Base-by-base conservation (phyloP, 2,113 vertebrate genomes). In the Recurvirostra avosetta region DNA sequence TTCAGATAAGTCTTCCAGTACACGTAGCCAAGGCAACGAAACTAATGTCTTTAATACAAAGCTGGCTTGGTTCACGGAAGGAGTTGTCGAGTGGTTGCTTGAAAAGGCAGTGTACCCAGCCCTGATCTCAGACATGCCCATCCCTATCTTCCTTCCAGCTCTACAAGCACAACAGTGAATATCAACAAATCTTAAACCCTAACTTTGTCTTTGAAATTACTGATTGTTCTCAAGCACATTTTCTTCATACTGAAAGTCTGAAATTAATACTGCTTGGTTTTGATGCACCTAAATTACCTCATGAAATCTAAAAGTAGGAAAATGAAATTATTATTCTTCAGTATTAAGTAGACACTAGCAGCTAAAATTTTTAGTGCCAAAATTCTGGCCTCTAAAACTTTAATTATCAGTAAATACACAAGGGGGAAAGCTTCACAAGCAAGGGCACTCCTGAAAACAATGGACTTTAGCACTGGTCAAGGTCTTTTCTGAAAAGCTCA, bases 21-120 rank as follows among this genome's bases (percentile, higher is more conserved):
- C 84, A 72, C 5, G 84, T 88, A 97, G 70, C 45, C 93, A 97
- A 93, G 96, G 90, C 87, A 95, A 96, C 86, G 1, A 94, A 94
- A 65, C 53, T 88, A 63, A 40, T 29, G 50, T 45, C 62, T 88
- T 68, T 93, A 65, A 79, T 61, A 94, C 78, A 91, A 85, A 68
- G 93, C 62, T 93, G 87, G 27, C n/a, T 82, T 68, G 49, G 34
- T 76, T 85, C 17, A 9, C 34, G 8, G 83, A 68, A 93, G 70
- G 30, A 84, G 41, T 7, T 87, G 34, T 76, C 6, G 20, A 93
- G 63, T 32, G 41, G 38, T 55, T 89, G 47, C 70, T 66, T 41
- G 40, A 88, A 92, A 90, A 82, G 53, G 71, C 85, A 63, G 14
- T 1, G 12, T 22, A 52, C 34, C 43, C 62, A 79, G 76, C 84